phyloP scores from a whole-genome alignment of 2,888 invertebrate species.

The Xanthorhoe designata region DNA sequence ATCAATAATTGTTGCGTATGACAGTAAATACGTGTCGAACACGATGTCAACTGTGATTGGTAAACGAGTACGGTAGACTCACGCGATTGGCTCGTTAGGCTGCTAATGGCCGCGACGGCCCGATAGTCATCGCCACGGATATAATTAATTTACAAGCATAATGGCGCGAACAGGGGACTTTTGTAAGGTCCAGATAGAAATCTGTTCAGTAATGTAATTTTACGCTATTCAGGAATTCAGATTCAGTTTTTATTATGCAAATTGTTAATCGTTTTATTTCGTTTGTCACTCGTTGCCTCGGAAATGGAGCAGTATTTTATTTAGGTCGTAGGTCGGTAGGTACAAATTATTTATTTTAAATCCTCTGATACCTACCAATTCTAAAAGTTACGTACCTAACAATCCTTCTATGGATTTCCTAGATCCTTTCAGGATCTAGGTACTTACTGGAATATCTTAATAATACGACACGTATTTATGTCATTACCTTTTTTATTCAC shows the following conservation, averaged over 20 bases:
- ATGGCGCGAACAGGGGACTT: slow-evolving; percentile 33
- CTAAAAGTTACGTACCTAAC: no score
- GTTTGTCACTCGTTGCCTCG: background rate
- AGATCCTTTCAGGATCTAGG: no score
- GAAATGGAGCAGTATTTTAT: background rate
- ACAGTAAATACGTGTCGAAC: slow-evolving; percentile 22
- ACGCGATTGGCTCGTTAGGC: slow-evolving; percentile 40
- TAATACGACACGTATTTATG: no score
- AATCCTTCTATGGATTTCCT: no score
- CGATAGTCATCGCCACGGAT: slow-evolving; percentile 44
- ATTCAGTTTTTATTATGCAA: slow-evolving; percentile 14
- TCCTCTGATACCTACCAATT: no score
- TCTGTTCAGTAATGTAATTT: slow-evolving; percentile 27
- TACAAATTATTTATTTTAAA: no score
- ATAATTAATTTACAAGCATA: slow-evolving; percentile 47
- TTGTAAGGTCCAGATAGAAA: slow-evolving; percentile 22
- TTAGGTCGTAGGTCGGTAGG: background rate
- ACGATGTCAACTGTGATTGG: slow-evolving; percentile 33
- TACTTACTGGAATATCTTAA: no score
- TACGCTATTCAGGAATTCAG: slow-evolving; percentile 15
- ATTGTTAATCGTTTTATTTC: background rate
- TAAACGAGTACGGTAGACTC: slow-evolving; percentile 17
- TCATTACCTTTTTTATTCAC: no score
- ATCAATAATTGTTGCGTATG: background rate
- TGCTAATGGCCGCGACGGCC: slow-evolving; percentile 39